Percentiles rank a stretch among this genome's conserved stretches.
Evolutionary conservation across 2,888 invertebrate genomes (phyloP).

Genomic region (Ophion obscuratus): DNA sequence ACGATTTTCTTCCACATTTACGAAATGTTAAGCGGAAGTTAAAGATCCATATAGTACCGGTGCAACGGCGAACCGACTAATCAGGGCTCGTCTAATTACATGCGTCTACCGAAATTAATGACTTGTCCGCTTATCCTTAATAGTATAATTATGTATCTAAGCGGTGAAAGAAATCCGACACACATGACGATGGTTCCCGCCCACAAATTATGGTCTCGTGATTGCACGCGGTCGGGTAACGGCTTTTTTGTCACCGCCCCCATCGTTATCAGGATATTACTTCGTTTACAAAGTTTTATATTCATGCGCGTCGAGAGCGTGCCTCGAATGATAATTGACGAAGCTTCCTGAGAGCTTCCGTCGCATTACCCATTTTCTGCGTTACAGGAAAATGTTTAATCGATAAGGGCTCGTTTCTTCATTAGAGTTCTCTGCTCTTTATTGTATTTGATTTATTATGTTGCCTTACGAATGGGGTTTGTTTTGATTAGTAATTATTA

Average conservation of each 20-base stretch:
- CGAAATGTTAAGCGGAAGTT: neutral
- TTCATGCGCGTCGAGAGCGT: constrained; percentile 32
- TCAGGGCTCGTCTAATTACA: constrained; percentile 64
- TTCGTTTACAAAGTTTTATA: constrained; percentile 20
- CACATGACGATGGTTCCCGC: constrained; percentile 30
- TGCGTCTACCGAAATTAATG: constrained; percentile 67
- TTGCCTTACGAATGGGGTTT: neutral
- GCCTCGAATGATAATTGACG: constrained; percentile 35
- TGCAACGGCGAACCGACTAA: constrained; percentile 35
- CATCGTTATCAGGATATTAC: neutral
- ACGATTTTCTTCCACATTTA: neutral
- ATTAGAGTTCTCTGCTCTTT: too few relatives aligned
- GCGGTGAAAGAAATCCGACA: constrained; percentile 56
- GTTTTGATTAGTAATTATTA: too few relatives aligned
- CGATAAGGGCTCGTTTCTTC: neutral
- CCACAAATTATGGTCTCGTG: constrained; percentile 55
- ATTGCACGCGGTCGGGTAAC: constrained; percentile 51
- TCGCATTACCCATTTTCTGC: neutral
- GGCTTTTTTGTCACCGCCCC: constrained; percentile 8
- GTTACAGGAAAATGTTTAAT: neutral
- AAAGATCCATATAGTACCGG: constrained; percentile 48
- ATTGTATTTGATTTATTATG: neutral
- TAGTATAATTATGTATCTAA: constrained; percentile 69
- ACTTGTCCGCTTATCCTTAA: constrained; percentile 61
- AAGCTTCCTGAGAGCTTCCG: neutral